Evolutionary conservation across 2,113 vertebrate genomes (phyloP).

Genomic region (Petaurus breviceps): DNA sequence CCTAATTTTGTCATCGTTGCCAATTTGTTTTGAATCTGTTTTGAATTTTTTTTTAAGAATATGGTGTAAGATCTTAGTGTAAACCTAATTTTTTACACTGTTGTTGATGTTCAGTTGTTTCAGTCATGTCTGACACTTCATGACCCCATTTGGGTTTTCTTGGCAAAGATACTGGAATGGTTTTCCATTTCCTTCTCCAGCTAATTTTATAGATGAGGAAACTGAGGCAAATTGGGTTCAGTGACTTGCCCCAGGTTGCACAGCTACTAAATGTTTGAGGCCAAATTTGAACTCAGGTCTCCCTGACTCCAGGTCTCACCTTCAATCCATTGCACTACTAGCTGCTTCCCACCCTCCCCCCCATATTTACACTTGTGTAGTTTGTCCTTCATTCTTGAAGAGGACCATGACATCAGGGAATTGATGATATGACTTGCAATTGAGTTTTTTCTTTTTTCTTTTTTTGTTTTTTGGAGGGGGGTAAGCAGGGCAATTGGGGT

Average conservation of each 20-base stretch:
- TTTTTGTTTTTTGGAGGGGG: no score
- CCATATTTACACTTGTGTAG: not conserved
- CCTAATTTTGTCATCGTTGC: no score
- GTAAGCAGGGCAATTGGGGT: no score
- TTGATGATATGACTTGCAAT: no score
- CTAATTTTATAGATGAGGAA: not conserved
- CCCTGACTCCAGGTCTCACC: not conserved
- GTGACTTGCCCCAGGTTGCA: not conserved
- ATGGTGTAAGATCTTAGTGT: no score
- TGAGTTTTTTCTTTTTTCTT: no score
- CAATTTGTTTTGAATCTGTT: no score
- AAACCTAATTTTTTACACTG: no score
- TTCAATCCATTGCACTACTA: not conserved
- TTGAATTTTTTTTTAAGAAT: no score
- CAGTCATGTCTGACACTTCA: not conserved
- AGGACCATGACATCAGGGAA: no score
- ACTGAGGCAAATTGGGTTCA: not conserved
- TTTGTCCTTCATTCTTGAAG: no score
- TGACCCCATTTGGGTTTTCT: not conserved
- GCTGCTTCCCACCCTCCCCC: not conserved
- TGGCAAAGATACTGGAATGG: not conserved
- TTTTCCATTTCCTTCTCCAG: not conserved
- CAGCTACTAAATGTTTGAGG: not conserved
- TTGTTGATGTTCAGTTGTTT: not conserved
- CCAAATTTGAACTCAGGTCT: not conserved